Percentiles rank a stretch among this genome's conserved stretches.
These are phyloP conservation scores for Sinella curviseta DNA, from an alignment of 1,140 invertebrate genomes.

Conservation along the genomic window DNA sequence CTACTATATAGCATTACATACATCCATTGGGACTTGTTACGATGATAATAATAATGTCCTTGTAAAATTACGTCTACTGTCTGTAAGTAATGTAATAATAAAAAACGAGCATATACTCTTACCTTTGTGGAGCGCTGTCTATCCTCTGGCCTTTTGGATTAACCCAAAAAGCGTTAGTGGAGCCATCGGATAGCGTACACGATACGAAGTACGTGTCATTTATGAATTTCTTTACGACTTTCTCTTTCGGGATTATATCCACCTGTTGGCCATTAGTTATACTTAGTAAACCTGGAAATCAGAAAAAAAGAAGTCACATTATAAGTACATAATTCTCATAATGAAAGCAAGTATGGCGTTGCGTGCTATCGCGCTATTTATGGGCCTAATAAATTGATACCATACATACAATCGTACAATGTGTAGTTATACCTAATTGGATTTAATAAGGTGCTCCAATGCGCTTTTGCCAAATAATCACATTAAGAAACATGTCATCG, in stretches of 20 bases:
- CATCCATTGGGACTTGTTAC: background rate
- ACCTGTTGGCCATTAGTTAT: constrained; percentile 42
- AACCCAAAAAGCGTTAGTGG: constrained; percentile 36
- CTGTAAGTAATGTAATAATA: too few species aligned
- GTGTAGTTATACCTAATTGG: too few species aligned
- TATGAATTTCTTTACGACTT: constrained; percentile 45
- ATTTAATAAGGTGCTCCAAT: too few species aligned
- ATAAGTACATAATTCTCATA: background rate
- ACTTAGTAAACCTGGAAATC: constrained; percentile 38
- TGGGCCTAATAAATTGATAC: too few species aligned
- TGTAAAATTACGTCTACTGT: too few species aligned
- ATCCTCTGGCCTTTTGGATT: constrained; percentile 38
- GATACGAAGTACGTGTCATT: constrained; percentile 49
- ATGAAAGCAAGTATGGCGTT: background rate
- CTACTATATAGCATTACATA: background rate
- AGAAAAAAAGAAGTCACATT: constrained; percentile 5
- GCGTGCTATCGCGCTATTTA: background rate
- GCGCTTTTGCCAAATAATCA: too few species aligned
- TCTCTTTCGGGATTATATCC: constrained; percentile 40
- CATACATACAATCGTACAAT: too few species aligned
- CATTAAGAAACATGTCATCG: too few species aligned
- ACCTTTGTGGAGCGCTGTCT: constrained; percentile 37
- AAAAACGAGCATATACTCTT: too few species aligned
- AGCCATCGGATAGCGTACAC: constrained; percentile 37
- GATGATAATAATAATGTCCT: too few species aligned